Percentiles rank a stretch among this genome's conserved stretches.
These are phyloP conservation scores for Leptinotarsa rubiginosa DNA, from an alignment of 2,888 invertebrate species.

Conservation along the genomic window DNA sequence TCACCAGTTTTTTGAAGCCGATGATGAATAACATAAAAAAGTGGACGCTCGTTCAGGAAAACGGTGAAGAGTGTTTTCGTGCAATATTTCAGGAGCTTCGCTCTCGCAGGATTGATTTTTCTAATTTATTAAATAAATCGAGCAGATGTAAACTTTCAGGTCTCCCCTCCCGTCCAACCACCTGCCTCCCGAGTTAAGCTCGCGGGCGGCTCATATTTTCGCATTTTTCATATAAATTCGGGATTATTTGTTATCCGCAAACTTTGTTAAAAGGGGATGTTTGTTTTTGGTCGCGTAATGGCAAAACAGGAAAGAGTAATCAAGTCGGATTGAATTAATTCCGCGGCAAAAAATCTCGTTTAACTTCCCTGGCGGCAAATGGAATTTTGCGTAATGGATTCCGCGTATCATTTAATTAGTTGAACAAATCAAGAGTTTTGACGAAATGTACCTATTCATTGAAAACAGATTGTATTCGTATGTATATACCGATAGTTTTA, in stretches of 20 bases:
- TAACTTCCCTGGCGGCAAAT: neutral
- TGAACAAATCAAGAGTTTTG: neutral
- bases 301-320: constrained; percentile 11
- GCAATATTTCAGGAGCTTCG: constrained; percentile 16
- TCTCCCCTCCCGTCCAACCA: neutral
- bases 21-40: neutral
- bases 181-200: neutral
- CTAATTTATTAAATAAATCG: constrained; percentile 21
- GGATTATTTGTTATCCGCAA: constrained; percentile 13
- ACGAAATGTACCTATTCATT: neutral
- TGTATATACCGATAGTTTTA: neutral
- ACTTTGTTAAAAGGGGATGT: constrained; percentile 10
- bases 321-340: constrained; percentile 7
- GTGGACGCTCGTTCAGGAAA: neutral
- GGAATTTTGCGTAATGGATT: neutral
- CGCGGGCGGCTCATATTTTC: neutral
- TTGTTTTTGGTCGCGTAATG: constrained; percentile 4
- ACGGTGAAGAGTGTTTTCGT: constrained; percentile 15
- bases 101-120: constrained; percentile 12
- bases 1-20: too few relatives aligned
- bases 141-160: constrained; percentile 19
- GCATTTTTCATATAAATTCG: constrained; percentile 16
- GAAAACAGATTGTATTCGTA: neutral
- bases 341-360: neutral
- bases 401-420: neutral